These are phyloP conservation scores for Sciurus niger DNA, from an alignment of 2,113 vertebrate species.

Conservation along the genomic window DNA sequence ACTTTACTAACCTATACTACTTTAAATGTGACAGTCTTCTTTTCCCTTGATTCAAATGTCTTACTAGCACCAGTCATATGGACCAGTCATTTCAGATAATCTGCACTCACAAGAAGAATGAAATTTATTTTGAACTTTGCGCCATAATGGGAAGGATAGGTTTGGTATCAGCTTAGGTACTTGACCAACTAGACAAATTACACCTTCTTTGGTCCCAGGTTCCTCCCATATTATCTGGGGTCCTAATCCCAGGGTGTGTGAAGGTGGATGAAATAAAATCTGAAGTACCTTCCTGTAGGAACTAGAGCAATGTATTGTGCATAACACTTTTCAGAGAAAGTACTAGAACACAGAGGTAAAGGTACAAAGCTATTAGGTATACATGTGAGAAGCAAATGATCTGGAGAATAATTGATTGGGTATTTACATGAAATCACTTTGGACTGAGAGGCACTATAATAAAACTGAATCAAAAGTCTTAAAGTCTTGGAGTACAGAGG, in stretches of 20 bases:
- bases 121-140: not conserved
- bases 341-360: not conserved
- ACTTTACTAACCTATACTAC: too few species aligned
- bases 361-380: not conserved
- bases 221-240: not conserved
- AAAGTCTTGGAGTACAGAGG: not conserved
- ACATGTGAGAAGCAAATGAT: not conserved
- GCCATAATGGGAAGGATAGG: too few species aligned
- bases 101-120: not conserved
- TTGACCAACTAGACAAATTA: not conserved
- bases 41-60: not conserved
- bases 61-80: not conserved
- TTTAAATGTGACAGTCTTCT: not conserved
- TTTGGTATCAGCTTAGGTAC: not conserved
- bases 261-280: not conserved
- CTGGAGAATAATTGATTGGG: not conserved
- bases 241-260: too few species aligned
- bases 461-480: not conserved
- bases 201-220: not conserved
- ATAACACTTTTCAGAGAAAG: not conserved
- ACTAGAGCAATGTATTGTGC: too few species aligned
- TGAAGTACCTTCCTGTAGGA: not conserved
- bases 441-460: not conserved
- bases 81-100: not conserved
- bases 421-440: not conserved